Base-by-base conservation (phyloP, 2,888 invertebrate species). In the Himalopsyche japonica region DNA sequence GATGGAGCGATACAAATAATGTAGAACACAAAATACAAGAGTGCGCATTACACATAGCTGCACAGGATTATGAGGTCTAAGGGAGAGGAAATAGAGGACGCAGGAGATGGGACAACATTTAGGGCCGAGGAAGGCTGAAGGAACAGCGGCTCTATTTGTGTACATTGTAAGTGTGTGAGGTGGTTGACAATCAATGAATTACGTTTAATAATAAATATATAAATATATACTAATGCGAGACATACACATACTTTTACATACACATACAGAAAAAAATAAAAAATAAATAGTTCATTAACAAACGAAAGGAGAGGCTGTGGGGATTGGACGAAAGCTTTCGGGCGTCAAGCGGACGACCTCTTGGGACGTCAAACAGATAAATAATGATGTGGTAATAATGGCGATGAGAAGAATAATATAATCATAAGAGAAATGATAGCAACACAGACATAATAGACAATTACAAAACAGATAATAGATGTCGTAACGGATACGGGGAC, bases 201-300 rank as follows among this genome's bases (percentile, higher is more conserved):
- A 57, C 57, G 57, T 57, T 57, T 57, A 57, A 80, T 47, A 85
- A n/a, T 82, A 82, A 82, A 82, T 48, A 81, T 78, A 76, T 83
- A 85, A 57, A 78, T 57, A 85, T 82, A 84, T 82, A 86, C 87
- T 87, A 87, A 86, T 86, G 87, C 87, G 86, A 89, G 89, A 93
- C 91, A 92, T 92, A 93, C 92, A 92, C 90, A 91, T 92, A 91
- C 88, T 88, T 88, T 92, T 92, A 93, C 93, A 93, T 92, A 92
- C 92, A 92, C 93, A 92, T 92, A 92, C 92, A 91, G 91, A 92
- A 91, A 89, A n/a, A 90, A 90, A 92, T 84, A 77, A 82, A 84
- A 78, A 82, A 83, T 77, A 34, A 84, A 84, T 82, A 86, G 76
- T 79, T 78, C 77, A 82, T 80, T 57, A 57, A 57, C 77, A 85